Evolutionary conservation across 2,797 vertebrate genomes (phyloP), one percentile per base, ranked within the genome.

Genomic region (Otolemur crassicaudatus): DNA sequence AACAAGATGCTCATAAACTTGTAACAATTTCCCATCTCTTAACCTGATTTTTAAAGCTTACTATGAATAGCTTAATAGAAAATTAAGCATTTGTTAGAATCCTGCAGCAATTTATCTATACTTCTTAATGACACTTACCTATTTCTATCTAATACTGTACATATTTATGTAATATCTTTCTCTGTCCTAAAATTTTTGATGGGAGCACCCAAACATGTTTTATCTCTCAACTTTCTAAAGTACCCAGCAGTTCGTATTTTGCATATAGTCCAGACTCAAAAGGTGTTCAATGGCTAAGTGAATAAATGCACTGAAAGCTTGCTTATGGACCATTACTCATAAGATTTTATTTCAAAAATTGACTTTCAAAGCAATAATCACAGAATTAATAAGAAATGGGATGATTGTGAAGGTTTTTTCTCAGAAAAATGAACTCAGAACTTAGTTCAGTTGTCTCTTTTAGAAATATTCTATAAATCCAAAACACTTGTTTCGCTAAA

Each of bases 401-500:
- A 60, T 96, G 61, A 93, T 82, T 3, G 70, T 86, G 58, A 92
- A 84, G 34, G 76, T 70, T 61, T 80, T 90, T 80, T 72, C 70
- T 77, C 29, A 94, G 76, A 34, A 87, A 95, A 70, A 93, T 23
- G n/a, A 94, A 29, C 81, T 97, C 93, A 87, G 27, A 87, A 73
- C 72, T 76, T 94, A 84, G 69, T 82, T 95, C 67, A 93, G 11
- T 67, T 85, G 14, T 92, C 22, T 90, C 53, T 87, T 81, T 75
- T 79, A 65, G 56, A 89, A 93, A 94, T 90, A 70, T 27, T 95
- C 34, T 87, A 75, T 60, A 96, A 94, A 87, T 94, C 13, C 97
- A 96, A 97, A 82, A 46, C 46, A 25, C 7, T 84, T 94, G 5
- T 94, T 97, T 98, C 81, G 69, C 60, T 81, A 91, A 95, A 96